Base-by-base conservation (phyloP, 1,140 invertebrate species). In the Chrysoperla carnea region DNA sequence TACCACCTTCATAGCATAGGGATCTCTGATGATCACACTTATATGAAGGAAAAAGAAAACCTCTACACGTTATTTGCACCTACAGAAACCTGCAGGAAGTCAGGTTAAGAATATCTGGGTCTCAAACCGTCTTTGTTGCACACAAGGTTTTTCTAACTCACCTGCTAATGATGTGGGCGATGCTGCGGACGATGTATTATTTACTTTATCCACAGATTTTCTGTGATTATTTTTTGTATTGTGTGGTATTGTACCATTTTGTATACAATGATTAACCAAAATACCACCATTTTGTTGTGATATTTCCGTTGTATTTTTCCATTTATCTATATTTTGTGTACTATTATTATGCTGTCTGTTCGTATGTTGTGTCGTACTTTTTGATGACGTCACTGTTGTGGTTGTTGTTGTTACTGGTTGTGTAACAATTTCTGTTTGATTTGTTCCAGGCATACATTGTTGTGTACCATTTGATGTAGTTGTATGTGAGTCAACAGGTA, bases 401-500 rank as follows among this genome's bases (percentile, higher is more conserved):
- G 52, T 29, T 29, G 51, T 17, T 6, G 35, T 45, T 43, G 17
- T 23, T 23, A 23, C 31, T 9, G 31, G 8, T 33, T 33, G 31
- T 12, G n/a, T 12, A 9, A 53, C 48, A 42, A 57, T 33, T 33
- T 33, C 31, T 12, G 46, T 41, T 61, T 59, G 55, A 42, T 70
- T 70, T 48, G 75, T 57, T 45, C 75, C 68, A 55, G 73, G 41
- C 14, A 33, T n/a, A 37, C 12, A 36, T n/a, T 13, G 33, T 13
- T 37, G 9, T 37, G 11, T 17, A 8, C 8, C 11, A 14, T 13
- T 39, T 39, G 38, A n/a, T 29, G 39, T 27, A 6, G 9, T 8
- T 31, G 67, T 60, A 67, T 72, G 53, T 73, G 70, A 61, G 65
- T 79, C 73, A 65, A 79, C 64, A 42, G 90, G 90, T 60, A 95